Conservation (phyloP, 2,888 invertebrate species). For the Ypsolopha scabrella region DNA sequence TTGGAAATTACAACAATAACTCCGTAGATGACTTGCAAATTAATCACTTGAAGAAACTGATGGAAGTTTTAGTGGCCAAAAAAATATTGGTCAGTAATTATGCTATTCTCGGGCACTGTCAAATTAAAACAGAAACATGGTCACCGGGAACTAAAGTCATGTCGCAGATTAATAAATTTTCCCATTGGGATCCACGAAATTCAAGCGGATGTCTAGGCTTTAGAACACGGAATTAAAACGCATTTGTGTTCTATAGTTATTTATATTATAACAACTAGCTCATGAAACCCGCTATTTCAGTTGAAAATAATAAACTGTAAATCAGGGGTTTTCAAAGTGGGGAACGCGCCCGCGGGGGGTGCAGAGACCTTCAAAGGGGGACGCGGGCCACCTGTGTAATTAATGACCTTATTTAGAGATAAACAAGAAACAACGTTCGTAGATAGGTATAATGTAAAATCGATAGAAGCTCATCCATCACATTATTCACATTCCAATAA, state of each 20-base stretch:
- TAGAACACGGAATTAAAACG: background rate
- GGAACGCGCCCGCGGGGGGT: too few relatives aligned
- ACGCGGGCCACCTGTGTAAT: too few relatives aligned
- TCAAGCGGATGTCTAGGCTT: background rate
- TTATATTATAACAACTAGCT: too few relatives aligned
- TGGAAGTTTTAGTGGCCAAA: constrained; percentile 28
- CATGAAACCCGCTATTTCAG: too few relatives aligned
- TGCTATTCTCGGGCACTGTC: constrained; percentile 36
- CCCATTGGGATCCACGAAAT: constrained; percentile 34
- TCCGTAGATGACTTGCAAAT: constrained; percentile 27
- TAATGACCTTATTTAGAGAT: too few relatives aligned
- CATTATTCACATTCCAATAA: too few relatives aligned
- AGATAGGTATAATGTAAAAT: too few relatives aligned
- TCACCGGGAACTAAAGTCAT: constrained; percentile 37
- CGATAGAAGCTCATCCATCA: too few relatives aligned
- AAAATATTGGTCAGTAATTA: constrained; percentile 30
- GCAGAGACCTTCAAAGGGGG: too few relatives aligned
- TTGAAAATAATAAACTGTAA: too few relatives aligned
- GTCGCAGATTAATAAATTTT: constrained; percentile 22
- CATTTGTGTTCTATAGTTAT: background rate
- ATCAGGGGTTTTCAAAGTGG: too few relatives aligned
- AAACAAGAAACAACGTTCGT: too few relatives aligned
- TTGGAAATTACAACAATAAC: constrained; percentile 37
- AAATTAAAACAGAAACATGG: constrained; percentile 24
- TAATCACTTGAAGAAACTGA: constrained; percentile 28